These are phyloP conservation scores for Epiblema foenella DNA, from an alignment of 2,888 invertebrate species.

Conservation along the genomic window DNA sequence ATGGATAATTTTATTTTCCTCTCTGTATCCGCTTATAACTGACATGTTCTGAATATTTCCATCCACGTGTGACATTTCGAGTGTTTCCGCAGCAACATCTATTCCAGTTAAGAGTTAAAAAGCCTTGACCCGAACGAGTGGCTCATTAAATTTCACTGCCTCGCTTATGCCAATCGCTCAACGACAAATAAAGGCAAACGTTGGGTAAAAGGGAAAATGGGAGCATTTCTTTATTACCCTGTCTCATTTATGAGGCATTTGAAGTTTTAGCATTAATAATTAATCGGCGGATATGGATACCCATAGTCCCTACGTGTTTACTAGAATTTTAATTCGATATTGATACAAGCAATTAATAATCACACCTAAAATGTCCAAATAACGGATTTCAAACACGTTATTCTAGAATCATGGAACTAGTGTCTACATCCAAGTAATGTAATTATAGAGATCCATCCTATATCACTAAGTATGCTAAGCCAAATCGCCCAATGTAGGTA, in stretches of 20 bases:
- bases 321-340: neutral
- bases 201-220: constrained; percentile 61
- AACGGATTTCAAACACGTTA: neutral
- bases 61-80: constrained; percentile 5
- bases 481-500: neutral
- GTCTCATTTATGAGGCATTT: constrained; percentile 59
- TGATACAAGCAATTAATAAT: neutral
- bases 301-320: neutral
- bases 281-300: neutral
- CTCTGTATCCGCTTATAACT: neutral
- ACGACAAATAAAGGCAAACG: constrained; percentile 72
- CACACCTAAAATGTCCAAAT: neutral
- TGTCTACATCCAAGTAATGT: no score
- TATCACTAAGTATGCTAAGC: constrained; percentile 1
- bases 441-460: neutral
- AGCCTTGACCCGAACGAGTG: constrained; percentile 74
- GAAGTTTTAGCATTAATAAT: constrained; percentile 50
- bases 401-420: neutral
- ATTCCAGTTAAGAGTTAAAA: constrained; percentile 51
- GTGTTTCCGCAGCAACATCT: constrained; percentile 17
- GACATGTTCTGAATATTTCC: neutral
- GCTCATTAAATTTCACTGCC: constrained; percentile 75
- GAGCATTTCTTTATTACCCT: constrained; percentile 54
- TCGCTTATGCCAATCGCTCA: constrained; percentile 71
- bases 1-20: neutral